Evolutionary conservation across 1,140 invertebrate genomes (phyloP), one percentile per base, ranked within the genome.

Genomic region (Phymorhynchus buccinoides): DNA sequence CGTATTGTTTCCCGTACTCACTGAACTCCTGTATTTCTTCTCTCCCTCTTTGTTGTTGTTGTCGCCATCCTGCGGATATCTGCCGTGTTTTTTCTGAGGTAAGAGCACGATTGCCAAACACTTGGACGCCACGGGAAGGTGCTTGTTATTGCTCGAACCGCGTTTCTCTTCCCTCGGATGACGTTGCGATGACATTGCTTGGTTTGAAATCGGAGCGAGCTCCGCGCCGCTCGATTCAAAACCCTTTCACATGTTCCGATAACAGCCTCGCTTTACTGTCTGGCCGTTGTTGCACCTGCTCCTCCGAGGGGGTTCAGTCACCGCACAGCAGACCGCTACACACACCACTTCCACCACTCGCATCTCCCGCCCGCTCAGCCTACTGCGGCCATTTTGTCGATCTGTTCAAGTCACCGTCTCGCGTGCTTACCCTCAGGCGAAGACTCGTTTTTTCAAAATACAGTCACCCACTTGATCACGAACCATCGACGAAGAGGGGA

Each of bases 21-120:
- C 35, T 75, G 73, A 35, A 75, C 37, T 41, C 14, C 37, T 79
- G n/a, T 7, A 12, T 30, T 79, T 52, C 41, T 30, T 6, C 30
- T 78, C 37, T n/a, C 30, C 30, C 9, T 75, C 30, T 12, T 44
- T 44, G n/a, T 79, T 79, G 41, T 52, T 56, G 27, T 39, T 41
- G n/a, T 79, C 77, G 30, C n/a, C 27, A 48, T 30, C n/a, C 14
- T 79, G 41, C 39, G 42, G 41, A 22, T 42, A 32, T 30, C 41
- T 75, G 37, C n/a, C 52, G 35, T 73, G 81, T 66, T 83, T 85
- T 22, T 41, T 82, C 52, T 86, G 84, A 32, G 85, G 81, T 81
- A 84, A 41, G 81, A 88, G 86, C 83, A 90, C 89, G 83, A 90
- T 90, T 6, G 88, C 89, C 35, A 90, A 71, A 82, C 89, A 90